A percentile compares a stretch with the other conserved stretches of the same genome.
These are phyloP conservation scores for Pogonognathellus flavescens DNA, from an alignment of 1,140 invertebrate species.

Conservation along the genomic window DNA sequence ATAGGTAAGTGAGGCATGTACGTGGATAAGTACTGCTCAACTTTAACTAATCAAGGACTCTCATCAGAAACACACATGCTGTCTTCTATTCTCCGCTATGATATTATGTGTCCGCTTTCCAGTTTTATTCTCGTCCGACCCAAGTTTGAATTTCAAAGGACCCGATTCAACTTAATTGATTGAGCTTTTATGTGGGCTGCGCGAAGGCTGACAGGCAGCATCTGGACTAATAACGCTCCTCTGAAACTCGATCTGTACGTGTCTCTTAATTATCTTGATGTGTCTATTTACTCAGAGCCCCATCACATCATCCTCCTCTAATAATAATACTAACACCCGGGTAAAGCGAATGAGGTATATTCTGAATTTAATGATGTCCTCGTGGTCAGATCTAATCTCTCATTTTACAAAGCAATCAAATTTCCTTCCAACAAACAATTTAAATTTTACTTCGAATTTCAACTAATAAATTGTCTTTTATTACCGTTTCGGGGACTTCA, in stretches of 20 bases:
- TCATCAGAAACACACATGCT: slow-evolving; percentile 46
- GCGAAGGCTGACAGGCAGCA: slow-evolving; percentile 12
- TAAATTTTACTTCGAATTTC: too few species aligned
- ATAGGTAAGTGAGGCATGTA: too few species aligned
- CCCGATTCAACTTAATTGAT: slow-evolving; percentile 47
- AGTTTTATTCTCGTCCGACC: slow-evolving; percentile 31
- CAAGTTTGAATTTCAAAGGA: slow-evolving; percentile 45
- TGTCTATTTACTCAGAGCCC: neutral
- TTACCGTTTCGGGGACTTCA: too few species aligned
- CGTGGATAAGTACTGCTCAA: neutral
- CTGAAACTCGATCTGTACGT: slow-evolving; percentile 1
- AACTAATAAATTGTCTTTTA: too few species aligned
- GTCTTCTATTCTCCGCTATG: neutral
- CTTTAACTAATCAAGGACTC: slow-evolving; percentile 47
- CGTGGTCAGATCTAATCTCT: slow-evolving; percentile 4
- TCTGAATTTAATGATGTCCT: neutral
- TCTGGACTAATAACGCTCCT: slow-evolving; percentile 36
- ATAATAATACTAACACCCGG: too few species aligned
- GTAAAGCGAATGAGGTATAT: too few species aligned
- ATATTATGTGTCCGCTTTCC: neutral
- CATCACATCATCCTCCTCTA: neutral
- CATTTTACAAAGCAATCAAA: too few species aligned
- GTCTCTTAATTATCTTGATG: slow-evolving; percentile 46
- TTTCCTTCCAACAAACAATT: too few species aligned
- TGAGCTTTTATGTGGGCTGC: slow-evolving; percentile 40